Evolutionary conservation across 2,113 vertebrate species (phyloP).

Genomic region (Ciconia stormi): DNA sequence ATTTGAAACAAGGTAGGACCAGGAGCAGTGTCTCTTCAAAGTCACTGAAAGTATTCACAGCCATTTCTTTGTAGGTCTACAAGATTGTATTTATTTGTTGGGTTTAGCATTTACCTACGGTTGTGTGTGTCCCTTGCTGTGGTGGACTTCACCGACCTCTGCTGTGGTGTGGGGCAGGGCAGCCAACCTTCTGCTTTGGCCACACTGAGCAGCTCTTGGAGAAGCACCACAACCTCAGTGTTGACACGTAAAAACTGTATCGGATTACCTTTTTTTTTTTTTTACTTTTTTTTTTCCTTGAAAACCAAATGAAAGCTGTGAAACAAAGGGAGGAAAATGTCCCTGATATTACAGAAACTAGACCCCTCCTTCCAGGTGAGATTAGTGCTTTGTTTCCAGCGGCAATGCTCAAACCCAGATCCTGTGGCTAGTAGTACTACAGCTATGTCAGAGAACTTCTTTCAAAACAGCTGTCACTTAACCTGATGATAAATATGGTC

Average conservation of each 20-base stretch:
- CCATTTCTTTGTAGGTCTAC: background rate
- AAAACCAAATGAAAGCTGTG: background rate
- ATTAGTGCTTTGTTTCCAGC: background rate
- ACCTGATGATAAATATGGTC: background rate
- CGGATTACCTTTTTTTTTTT: background rate
- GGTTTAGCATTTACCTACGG: background rate
- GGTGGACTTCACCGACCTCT: background rate
- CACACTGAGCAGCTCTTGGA: background rate
- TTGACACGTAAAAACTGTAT: background rate
- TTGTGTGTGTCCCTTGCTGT: background rate
- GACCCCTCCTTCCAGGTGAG: background rate
- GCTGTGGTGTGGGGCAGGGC: background rate
- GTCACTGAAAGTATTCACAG: background rate
- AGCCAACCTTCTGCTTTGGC: background rate
- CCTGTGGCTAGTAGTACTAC: background rate
- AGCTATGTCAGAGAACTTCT: background rate
- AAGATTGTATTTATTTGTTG: background rate
- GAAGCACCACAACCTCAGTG: background rate
- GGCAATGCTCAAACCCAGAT: background rate
- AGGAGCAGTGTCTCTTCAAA: background rate
- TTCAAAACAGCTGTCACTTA: background rate
- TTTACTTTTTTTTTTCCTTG: background rate
- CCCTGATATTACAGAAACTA: background rate
- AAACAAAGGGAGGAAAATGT: background rate
- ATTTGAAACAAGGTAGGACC: background rate